A percentile compares a stretch with the other conserved stretches of the same genome.
Evolutionary conservation across 30 jellyfish, hydroid and myxozoan species (phyloP).

Genomic region (Catostylus mosaicus): DNA sequence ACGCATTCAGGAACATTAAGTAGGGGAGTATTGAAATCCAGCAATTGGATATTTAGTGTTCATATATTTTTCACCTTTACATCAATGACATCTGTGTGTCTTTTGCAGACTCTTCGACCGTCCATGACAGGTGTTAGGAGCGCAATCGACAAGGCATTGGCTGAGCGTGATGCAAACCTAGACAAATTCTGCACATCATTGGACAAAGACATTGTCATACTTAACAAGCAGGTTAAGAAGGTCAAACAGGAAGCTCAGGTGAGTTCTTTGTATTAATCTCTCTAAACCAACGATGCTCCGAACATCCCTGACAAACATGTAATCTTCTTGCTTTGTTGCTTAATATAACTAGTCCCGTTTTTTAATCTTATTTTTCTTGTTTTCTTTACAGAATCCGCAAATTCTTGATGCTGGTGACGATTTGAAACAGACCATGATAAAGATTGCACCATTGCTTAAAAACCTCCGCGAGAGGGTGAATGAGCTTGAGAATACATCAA

Average conservation of each 20-base stretch:
- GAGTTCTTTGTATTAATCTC: not conserved
- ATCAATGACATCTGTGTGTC: no score
- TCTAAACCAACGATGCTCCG: not conserved
- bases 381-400: slow-evolving; percentile 75
- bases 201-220: slow-evolving; percentile 85
- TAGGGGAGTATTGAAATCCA: no score
- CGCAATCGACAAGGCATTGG: slow-evolving; percentile 96
- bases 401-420: slow-evolving; percentile 87
- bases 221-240: slow-evolving; percentile 82
- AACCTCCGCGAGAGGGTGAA: slow-evolving; percentile 77
- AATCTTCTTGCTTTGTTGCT: no score
- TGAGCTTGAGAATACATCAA: slow-evolving; percentile 68
- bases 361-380: not conserved
- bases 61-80: no score
- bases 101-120: slow-evolving; percentile 86
- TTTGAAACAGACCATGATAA: slow-evolving; percentile 54
- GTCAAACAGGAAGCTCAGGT: slow-evolving; percentile 98
- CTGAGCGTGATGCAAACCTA: slow-evolving; percentile 92
- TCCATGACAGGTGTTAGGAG: slow-evolving; percentile 91
- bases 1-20: no score
- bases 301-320: not conserved
- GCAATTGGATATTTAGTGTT: no score
- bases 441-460: slow-evolving; percentile 55
- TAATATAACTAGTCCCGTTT: no score
- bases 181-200: slow-evolving; percentile 90